Percentiles rank a stretch among this genome's conserved stretches.
These are phyloP conservation scores for Chelonus insularis DNA, from an alignment of 1,140 invertebrate genomes.

Conservation along the genomic window DNA sequence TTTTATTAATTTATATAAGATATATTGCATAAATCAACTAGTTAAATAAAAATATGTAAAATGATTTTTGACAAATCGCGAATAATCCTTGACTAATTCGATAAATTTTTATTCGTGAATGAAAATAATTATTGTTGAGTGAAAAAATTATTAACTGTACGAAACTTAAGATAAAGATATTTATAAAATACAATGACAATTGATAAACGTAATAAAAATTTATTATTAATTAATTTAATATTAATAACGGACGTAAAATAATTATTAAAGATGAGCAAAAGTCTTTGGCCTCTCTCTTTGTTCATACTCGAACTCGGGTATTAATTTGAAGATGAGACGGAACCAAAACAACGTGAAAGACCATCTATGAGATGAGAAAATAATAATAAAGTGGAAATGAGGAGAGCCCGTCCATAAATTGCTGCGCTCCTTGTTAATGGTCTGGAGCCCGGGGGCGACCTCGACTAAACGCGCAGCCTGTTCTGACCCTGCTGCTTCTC, in stretches of 20 bases:
- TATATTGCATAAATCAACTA: no score
- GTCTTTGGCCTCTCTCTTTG: background rate
- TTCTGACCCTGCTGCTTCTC: constrained; percentile 48
- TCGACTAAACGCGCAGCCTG: constrained; percentile 52
- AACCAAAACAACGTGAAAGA: constrained; percentile 18
- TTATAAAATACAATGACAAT: no score
- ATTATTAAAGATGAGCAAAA: background rate
- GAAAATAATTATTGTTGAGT: no score
- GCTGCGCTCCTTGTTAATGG: constrained; percentile 61
- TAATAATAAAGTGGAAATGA: constrained; percentile 62
- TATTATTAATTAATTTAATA: background rate
- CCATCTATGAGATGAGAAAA: constrained; percentile 60
- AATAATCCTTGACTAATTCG: no score
- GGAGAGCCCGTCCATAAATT: constrained; percentile 59
- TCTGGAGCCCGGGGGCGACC: constrained; percentile 56
- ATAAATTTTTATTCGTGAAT: no score
- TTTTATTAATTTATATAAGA: no score
- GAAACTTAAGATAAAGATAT: no score
- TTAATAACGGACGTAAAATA: no score
- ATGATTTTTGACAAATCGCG: no score
- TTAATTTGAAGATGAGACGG: constrained; percentile 24
- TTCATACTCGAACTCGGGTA: constrained; percentile 9
- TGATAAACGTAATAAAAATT: no score
- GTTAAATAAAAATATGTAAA: no score
- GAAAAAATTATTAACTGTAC: no score